These are phyloP conservation scores for Helostoma temminkii DNA, from an alignment of 2,797 vertebrate species.

Conservation along the genomic window DNA sequence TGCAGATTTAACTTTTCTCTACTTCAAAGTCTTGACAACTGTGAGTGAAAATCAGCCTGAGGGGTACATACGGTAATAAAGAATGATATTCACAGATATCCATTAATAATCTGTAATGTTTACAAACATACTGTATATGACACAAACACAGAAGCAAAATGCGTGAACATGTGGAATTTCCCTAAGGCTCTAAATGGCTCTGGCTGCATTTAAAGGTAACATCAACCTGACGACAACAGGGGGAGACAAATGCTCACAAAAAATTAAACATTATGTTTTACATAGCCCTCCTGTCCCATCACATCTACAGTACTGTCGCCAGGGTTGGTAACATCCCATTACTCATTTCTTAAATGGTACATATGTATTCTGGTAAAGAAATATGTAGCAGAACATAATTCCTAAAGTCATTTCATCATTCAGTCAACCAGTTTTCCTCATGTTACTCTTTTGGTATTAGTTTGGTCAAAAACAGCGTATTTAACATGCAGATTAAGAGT, in stretches of 20 bases:
- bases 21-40: background rate
- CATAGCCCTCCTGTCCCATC: slow-evolving; percentile 60
- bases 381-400: background rate
- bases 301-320: slow-evolving; percentile 33
- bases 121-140: background rate
- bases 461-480: background rate
- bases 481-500: slow-evolving; percentile 25
- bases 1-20: too few relatives aligned
- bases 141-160: background rate
- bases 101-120: background rate
- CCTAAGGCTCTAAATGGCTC: slow-evolving; percentile 8
- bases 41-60: background rate
- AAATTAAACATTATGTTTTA: slow-evolving; percentile 3
- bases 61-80: background rate
- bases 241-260: slow-evolving; percentile 51
- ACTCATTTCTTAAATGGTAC: background rate
- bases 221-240: slow-evolving; percentile 42
- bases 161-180: background rate
- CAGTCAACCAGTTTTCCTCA: background rate
- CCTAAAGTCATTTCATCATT: too few relatives aligned
- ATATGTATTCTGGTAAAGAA: slow-evolving; percentile 5
- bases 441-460: too few relatives aligned
- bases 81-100: background rate
- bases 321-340: slow-evolving; percentile 9
- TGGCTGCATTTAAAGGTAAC: slow-evolving; percentile 12